Base-by-base conservation (phyloP, 1,140 invertebrate genomes). In the Drosophila ficusphila region DNA sequence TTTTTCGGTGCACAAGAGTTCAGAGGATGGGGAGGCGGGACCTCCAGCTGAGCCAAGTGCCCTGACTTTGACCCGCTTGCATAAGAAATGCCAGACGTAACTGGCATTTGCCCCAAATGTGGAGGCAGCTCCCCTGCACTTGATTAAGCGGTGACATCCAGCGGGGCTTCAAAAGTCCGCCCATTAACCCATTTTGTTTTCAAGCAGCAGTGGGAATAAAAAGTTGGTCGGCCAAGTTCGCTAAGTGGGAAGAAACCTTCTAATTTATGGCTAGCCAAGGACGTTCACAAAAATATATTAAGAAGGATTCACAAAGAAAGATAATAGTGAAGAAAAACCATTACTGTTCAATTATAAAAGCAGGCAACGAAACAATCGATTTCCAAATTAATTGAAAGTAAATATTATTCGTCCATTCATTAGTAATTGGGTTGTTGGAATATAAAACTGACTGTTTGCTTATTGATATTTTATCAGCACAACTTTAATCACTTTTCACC, bases 11-110 rank as follows among this genome's bases (percentile, higher is more conserved):
- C 4, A 7, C 14, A 9, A n/a, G 8, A 18, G 16, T 8, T 16
- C 14, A 2, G 27, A 34, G 48, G 48, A 33, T 3, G 21, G 33
- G 19, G 34, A 33, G 34, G 33, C 38, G 29, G 46, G 9, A 31
- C 54, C 38, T 58, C 67, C 74, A 68, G 60, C 69, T 78, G 75
- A 57, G 54, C 46, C 42, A 52, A 58, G 46, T 69, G 56, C 73
- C 68, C 64, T 65, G 70, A 75, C 70, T 79, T 79, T 83, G 79
- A 79, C 79, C 79, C 77, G 79, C 58, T 83, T 83, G 70, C 70
- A 71, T 70, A 83, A 85, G 70, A 65, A 78, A 67, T 36, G 39
- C 12, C 54, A 46, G 29, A 44, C 39, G 29, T 36, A 36, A 18
- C 12, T 44, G 52, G 62, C 21, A 18, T 11, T 44, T 48, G 62